Base-by-base conservation (phyloP, 1,140 invertebrate species). In the Apocrypta bakeri region DNA sequence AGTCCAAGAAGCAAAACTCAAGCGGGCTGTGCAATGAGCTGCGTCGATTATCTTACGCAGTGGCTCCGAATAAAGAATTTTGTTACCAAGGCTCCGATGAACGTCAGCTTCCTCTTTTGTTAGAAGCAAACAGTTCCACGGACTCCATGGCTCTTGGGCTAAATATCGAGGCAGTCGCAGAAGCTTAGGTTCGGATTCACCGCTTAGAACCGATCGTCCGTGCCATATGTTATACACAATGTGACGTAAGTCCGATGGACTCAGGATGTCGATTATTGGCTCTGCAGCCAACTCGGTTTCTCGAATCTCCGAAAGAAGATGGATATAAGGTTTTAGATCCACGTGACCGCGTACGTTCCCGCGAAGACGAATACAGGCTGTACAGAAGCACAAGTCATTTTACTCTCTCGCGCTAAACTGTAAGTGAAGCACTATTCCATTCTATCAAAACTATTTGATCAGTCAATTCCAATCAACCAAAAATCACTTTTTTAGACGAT, bases 71-170 rank as follows among this genome's bases (percentile, higher is more conserved):
- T 91, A 91, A 68, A 1, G 37, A 78, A n/a, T 78, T 12, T 56
- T 56, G 17, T 56, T 17, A 4, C 48, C 48, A 3, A 56, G 9
- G 85, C 79, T 76, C 89, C 86, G 77, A 81, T 96, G 95, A 6
- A 92, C 90, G 80, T 94, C 93, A 66, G 93, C 93, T 89, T 96
- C 95, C 69, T 94, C 92, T 1, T 93, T 88, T 0, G 95, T 95
- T 1, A 96, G 88, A 25, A 96, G 87, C 76, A 96, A 93, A 85
- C 94, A 95, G 86, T 96, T 96, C 95, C 95, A 96, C 0, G 95
- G 95, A 11, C 94, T 92, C 95, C 95, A 96, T 63, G 94, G 93
- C 48, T 93, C 87, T 6, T 93, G 84, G 1, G 90, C 89, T 48
- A 93, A 87, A 92, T 94, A 96, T 17, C 95, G 90, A 33, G 93